Percentiles rank a stretch among this genome's conserved stretches.
These are phyloP conservation scores for Physocephala rufipes DNA, from an alignment of 2,888 invertebrate genomes.

Conservation along the genomic window DNA sequence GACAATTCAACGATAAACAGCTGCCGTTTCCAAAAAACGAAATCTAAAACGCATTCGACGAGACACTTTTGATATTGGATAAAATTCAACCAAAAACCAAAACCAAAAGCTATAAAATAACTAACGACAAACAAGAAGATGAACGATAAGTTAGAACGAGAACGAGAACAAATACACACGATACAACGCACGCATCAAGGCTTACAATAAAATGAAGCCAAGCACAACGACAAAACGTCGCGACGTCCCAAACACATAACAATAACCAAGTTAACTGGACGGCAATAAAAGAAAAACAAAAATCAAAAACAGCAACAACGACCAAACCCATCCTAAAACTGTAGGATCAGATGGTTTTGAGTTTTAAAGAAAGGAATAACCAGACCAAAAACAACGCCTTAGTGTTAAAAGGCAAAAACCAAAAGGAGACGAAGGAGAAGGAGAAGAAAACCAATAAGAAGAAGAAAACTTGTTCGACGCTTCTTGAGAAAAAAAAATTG, in stretches of 20 bases:
- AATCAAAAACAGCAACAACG: conserved; percentile 7
- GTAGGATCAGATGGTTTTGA: conserved; percentile 28
- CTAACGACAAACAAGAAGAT: conserved; percentile 31
- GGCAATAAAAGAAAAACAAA: conserved; percentile 33
- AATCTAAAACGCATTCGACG: conserved; percentile 47
- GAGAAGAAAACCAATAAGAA: too few species aligned
- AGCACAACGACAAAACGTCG: conserved; percentile 5
- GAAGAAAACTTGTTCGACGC: conserved; percentile 13
- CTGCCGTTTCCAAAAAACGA: conserved; percentile 40
- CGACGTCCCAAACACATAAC: conserved; percentile 24
- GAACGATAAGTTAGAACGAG: too few species aligned
- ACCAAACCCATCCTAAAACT: not conserved
- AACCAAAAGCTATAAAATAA: too few species aligned
- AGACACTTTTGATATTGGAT: conserved; percentile 47
- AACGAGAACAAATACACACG: conserved; percentile 17
- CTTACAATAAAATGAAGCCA: conserved; percentile 13
- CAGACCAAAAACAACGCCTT: conserved; percentile 17
- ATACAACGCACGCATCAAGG: conserved; percentile 14
- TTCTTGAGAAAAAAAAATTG: conserved; percentile 33
- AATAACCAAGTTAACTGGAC: conserved; percentile 33
- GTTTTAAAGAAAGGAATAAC: too few species aligned
- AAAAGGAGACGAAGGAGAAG: not conserved
- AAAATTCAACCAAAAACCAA: conserved; percentile 38
- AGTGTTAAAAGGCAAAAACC: not conserved
- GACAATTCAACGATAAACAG: not conserved